phyloP scores from a whole-genome alignment of 2,888 invertebrate species.

The Oeneis ivallda region DNA sequence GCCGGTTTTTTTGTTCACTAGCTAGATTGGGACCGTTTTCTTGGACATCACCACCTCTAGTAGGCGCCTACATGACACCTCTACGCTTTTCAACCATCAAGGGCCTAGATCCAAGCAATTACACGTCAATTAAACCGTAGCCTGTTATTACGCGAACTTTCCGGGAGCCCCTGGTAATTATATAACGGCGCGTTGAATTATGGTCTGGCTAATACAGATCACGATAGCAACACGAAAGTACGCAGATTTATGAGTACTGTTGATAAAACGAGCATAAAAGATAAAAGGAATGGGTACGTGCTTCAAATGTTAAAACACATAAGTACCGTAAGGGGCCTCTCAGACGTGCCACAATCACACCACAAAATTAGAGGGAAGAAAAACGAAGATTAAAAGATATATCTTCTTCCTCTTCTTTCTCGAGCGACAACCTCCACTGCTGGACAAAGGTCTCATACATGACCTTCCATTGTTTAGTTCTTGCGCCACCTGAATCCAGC shows the following conservation, averaged over 20 bases:
- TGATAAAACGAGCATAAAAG: conserved; percentile 48
- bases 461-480: too few species aligned
- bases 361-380: too few species aligned
- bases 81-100: conserved; percentile 25
- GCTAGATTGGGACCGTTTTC: too few species aligned
- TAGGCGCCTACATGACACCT: neutral
- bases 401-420: too few species aligned
- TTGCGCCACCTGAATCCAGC: too few species aligned
- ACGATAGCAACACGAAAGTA: conserved; percentile 53
- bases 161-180: conserved; percentile 51
- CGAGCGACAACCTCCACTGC: too few species aligned
- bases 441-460: too few species aligned
- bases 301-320: conserved; percentile 29
- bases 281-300: conserved; percentile 46
- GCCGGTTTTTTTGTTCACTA: too few species aligned
- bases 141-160: conserved; percentile 48
- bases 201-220: conserved; percentile 57
- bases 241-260: conserved; percentile 54
- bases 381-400: too few species aligned
- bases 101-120: conserved; percentile 38
- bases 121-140: conserved; percentile 44
- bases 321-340: neutral
- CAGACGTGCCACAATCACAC: too few species aligned
- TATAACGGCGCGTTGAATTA: conserved; percentile 58
- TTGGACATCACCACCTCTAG: neutral